Evolutionary conservation across 2,888 invertebrate genomes (phyloP).

Genomic region (Blastobasis adustella): DNA sequence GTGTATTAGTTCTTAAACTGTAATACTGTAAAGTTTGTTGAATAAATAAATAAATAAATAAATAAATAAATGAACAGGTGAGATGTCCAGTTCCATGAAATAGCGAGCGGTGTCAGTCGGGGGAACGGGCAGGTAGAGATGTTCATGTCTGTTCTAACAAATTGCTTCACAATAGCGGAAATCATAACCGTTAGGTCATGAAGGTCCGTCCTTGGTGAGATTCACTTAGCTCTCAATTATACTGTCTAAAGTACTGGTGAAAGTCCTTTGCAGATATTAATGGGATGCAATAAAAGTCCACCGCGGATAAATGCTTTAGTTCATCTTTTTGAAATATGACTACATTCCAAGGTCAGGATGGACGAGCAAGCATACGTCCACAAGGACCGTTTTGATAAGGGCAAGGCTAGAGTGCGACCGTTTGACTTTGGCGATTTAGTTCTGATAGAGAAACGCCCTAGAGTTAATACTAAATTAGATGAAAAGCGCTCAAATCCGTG

Average conservation of each 20-base stretch:
- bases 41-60: too few species aligned
- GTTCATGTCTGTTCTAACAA: too few species aligned
- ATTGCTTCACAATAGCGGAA: too few species aligned
- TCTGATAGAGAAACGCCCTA: background rate
- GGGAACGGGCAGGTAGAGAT: too few species aligned
- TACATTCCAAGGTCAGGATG: conserved; percentile 8
- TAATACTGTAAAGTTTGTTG: too few species aligned
- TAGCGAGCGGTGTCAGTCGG: too few species aligned
- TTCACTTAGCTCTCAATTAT: conserved; percentile 14
- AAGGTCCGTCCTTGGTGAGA: conserved; percentile 4
- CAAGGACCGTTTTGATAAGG: conserved; percentile 11
- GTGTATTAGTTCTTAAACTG: too few species aligned
- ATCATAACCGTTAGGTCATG: background rate
- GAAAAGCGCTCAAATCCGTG: background rate
- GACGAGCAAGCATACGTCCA: conserved; percentile 12
- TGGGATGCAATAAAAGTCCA: conserved; percentile 7
- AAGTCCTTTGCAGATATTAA: conserved; percentile 13
- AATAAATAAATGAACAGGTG: too few species aligned
- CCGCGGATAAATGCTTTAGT: background rate
- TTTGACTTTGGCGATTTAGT: conserved; percentile 13
- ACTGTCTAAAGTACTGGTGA: conserved; percentile 9
- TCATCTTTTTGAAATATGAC: conserved; percentile 1
- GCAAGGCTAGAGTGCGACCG: conserved; percentile 9
- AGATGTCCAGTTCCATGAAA: too few species aligned
- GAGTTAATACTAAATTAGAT: too few species aligned